These are phyloP conservation scores for Pseudeuparius sepicola DNA, from an alignment of 2,888 invertebrate genomes.

Conservation along the genomic window DNA sequence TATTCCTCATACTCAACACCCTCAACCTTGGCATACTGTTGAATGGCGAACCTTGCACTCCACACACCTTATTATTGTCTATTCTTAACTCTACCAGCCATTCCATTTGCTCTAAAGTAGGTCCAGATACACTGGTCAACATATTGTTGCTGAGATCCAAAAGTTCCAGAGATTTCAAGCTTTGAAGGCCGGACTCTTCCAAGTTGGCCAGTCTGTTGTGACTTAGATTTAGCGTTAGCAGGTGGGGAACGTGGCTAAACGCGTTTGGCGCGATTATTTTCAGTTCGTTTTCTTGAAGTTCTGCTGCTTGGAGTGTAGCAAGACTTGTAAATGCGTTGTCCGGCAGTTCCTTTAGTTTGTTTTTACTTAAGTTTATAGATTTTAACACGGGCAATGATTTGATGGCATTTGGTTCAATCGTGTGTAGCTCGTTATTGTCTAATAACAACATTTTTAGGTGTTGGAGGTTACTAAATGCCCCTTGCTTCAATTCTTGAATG, in stretches of 20 bases:
- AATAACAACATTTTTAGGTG: conserved; percentile 65
- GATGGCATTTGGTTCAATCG: conserved; percentile 64
- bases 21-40: conserved; percentile 76
- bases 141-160: conserved; percentile 76
- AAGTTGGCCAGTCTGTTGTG: conserved; percentile 66
- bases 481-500: conserved; percentile 57
- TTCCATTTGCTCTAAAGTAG: conserved; percentile 66
- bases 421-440: conserved; percentile 69
- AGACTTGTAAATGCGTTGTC: conserved; percentile 68
- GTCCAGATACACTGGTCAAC: conserved; percentile 51
- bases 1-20: conserved; percentile 66
- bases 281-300: conserved; percentile 71
- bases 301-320: conserved; percentile 60
- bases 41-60: conserved; percentile 69
- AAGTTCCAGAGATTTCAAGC: conserved; percentile 70
- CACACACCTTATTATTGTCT: conserved; percentile 75
- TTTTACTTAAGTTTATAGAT: conserved; percentile 49
- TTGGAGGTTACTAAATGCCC: conserved; percentile 61
- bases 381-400: conserved; percentile 58
- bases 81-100: conserved; percentile 80
- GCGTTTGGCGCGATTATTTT: conserved; percentile 62
- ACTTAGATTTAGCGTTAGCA: conserved; percentile 75
- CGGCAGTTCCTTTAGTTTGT: conserved; percentile 64
- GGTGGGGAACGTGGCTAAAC: conserved; percentile 66
- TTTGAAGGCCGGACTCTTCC: conserved; percentile 64